Evolutionary conservation across 2,888 invertebrate genomes (phyloP), one percentile per base, ranked within the genome.

Genomic region (Syrista parreyssii): DNA sequence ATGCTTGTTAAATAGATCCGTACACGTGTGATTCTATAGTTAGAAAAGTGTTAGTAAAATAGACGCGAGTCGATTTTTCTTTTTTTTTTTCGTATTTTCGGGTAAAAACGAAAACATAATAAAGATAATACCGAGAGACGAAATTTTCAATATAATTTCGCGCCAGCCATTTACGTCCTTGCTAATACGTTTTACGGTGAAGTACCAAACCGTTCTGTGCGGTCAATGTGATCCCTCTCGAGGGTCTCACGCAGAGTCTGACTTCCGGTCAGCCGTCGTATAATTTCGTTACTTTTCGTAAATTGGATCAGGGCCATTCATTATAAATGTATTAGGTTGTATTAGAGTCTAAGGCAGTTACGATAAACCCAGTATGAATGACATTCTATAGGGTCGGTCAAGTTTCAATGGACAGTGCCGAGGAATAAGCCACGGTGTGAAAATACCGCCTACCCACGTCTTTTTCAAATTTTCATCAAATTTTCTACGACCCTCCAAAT

Each of bases 301-400:
- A 88, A 90, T 88, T 88, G 89, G 90, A 89, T 90, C 89, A 90
- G 84, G 84, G 77, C 73, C 31, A 83, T 87, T 87, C 86, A 85
- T 89, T 89, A 88, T 86, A 85, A 83, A 82, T 80, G 88, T 82
- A 87, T 89, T 88, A 87, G 84, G 79, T 78, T 79, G 79, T 84
- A 84, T 87, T 84, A 84, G 76, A 79, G 82, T 83, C 83, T 84
- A 23, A 71, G 71, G 71, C 71, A 12, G 71, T 71, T 71, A 23
- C 71, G 32, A 15, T 12, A 31, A 32, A 31, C 31, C 71, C 71
- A 2, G 31, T 32, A 31, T 71, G 71, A 71, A 81, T 79, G 79
- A 81, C 68, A 77, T 75, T 79, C 75, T 77, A 83, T 78, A 78
- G 78, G 83, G 78, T 80, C 81, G 85, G 84, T 84, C 85, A 82